Evolutionary conservation across 1,140 invertebrate genomes (phyloP).

Genomic region (Sitophilus oryzae): DNA sequence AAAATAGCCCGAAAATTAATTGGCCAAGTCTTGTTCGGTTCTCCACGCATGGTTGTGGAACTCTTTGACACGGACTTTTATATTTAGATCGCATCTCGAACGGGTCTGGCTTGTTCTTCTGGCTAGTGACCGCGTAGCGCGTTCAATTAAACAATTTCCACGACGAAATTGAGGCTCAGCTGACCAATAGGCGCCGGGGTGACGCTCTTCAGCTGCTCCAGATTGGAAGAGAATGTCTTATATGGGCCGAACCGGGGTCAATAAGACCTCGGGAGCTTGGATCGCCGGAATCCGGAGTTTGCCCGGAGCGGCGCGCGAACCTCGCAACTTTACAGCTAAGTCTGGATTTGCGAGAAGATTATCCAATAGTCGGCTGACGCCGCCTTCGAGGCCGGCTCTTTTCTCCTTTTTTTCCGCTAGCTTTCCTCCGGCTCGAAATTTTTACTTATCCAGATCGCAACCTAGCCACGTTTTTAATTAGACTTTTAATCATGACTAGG

Average conservation of each 20-base stretch:
- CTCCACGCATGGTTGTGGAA: constrained; percentile 6
- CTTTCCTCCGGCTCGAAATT: too few relatives aligned
- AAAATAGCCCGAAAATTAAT: constrained; percentile 31
- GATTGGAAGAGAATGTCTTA: constrained; percentile 26
- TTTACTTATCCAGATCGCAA: too few relatives aligned
- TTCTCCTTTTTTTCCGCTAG: neutral
- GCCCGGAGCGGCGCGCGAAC: constrained; percentile 24
- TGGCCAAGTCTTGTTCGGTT: constrained; percentile 20
- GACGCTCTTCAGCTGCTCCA: constrained; percentile 15
- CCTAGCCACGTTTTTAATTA: too few relatives aligned
- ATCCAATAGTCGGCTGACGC: constrained; percentile 20
- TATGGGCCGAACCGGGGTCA: constrained; percentile 22
- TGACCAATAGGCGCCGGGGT: constrained; percentile 3
- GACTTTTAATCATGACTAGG: too few relatives aligned
- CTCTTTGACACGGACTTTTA: constrained; percentile 32
- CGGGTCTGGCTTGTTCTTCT: neutral
- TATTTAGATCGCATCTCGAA: constrained; percentile 27
- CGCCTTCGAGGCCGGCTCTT: constrained; percentile 13
- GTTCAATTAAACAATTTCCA: neutral
- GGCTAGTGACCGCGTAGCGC: neutral
- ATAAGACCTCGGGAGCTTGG: constrained; percentile 22
- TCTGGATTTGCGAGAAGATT: constrained; percentile 25
- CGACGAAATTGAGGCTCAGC: constrained; percentile 4
- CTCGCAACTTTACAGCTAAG: constrained; percentile 22
- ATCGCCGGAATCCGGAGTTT: constrained; percentile 26